These are phyloP conservation scores for Myotis vivesi DNA, from an alignment of 2,797 vertebrate genomes.

Conservation along the genomic window DNA sequence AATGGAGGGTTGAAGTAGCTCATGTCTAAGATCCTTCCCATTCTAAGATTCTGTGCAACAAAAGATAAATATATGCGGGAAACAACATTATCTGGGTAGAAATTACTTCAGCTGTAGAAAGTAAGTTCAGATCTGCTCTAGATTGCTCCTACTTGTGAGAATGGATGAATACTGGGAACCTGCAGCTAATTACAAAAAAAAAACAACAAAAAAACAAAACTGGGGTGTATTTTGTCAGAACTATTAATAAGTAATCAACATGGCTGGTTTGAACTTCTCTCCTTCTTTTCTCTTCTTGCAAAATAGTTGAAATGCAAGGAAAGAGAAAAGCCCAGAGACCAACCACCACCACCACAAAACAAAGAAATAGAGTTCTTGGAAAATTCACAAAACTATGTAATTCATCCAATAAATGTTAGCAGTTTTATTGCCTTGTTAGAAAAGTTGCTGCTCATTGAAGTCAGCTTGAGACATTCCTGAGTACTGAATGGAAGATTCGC, in stretches of 20 bases:
- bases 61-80: neutral
- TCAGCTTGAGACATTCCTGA: neutral
- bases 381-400: neutral
- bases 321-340: neutral
- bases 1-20: neutral
- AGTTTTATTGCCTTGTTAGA: neutral
- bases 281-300: conserved; percentile 2
- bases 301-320: conserved; percentile 28
- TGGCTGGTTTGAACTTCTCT: neutral
- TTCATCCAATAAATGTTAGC: neutral
- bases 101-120: neutral
- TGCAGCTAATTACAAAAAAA: neutral
- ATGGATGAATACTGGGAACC: neutral
- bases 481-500: neutral
- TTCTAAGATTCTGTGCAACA: neutral
- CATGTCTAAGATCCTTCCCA: neutral
- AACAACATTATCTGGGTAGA: neutral
- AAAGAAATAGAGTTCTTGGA: neutral
- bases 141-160: neutral
- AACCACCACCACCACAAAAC: neutral
- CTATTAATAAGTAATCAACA: conserved; percentile 3
- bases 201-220: neutral
- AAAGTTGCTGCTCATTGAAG: neutral
- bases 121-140: neutral
- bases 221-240: neutral